Conservation (phyloP, 2,888 invertebrate species). For the Nasonia oneida region DNA sequence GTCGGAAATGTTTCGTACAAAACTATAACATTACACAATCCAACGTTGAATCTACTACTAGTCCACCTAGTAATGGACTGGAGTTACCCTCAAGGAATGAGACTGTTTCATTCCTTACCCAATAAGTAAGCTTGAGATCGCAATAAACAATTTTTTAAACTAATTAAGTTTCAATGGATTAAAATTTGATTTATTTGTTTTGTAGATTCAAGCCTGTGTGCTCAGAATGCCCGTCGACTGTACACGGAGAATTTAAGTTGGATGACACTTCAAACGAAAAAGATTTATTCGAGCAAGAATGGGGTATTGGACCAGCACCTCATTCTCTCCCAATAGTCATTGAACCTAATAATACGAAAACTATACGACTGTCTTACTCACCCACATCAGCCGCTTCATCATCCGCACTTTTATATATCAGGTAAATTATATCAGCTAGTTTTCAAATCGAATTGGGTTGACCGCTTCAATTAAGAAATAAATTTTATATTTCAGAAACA, state of each 20-base stretch:
- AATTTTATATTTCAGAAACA: constrained; percentile 84
- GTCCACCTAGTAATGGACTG: constrained; percentile 88
- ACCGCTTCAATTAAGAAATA: background rate
- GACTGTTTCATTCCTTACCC: constrained; percentile 80
- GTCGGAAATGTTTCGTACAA: constrained; percentile 85
- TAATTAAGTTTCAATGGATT: background rate
- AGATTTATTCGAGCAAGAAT: constrained; percentile 71
- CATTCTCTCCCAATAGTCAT: constrained; percentile 73
- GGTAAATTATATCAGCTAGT: constrained; percentile 63
- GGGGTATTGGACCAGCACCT: constrained; percentile 69
- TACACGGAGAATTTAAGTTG: constrained; percentile 75
- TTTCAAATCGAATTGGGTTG: background rate
- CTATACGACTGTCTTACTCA: constrained; percentile 73
- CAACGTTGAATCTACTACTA: constrained; percentile 85
- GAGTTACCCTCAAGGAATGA: constrained; percentile 84
- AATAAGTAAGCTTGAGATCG: constrained; percentile 68
- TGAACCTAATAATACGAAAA: constrained; percentile 72
- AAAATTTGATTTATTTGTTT: constrained; percentile 12
- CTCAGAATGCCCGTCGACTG: constrained; percentile 70
- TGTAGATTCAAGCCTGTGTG: constrained; percentile 74
- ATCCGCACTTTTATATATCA: constrained; percentile 75
- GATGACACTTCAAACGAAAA: constrained; percentile 65
- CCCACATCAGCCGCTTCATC: constrained; percentile 72
- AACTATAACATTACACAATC: constrained; percentile 87
- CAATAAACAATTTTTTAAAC: background rate